Base-by-base conservation (phyloP, 2,888 invertebrate species). In the Tetranychus piercei region DNA sequence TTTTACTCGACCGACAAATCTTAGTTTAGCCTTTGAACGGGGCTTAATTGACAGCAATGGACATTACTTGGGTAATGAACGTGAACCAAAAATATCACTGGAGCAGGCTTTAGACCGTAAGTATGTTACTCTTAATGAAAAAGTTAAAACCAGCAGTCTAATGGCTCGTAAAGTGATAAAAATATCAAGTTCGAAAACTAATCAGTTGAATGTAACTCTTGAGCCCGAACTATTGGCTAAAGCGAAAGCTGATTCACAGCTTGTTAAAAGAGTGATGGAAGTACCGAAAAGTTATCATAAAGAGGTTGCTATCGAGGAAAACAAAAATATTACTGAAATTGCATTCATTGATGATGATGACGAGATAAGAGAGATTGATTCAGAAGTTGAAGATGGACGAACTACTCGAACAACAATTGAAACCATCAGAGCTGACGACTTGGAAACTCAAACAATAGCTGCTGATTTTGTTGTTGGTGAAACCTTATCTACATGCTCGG, bases 21-120 rank as follows among this genome's bases (percentile, higher is more conserved):
- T 93, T 18, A 81, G 85, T 7, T 86, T 88, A 79, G 90, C 91
- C 75, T 84, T 95, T 77, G 89, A 91, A 78, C 89, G 89, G 79
- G 87, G 87, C 78, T 86, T 94, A 74, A 82, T 95, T 74, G 89
- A 92, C 81, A 85, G 86, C 23, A 88, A 88, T 8, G 93, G 93
- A 1, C 88, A 88, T 80, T 94, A 93, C 80, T 79, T 79, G 74
- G 81, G 81, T 7, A 55, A 15, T 55, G 55, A 55, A 15, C 55
- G 55, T 55, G 55, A 55, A 73, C 81, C 81, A 65, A 84, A 84
- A 76, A 83, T 90, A 64, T 86, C 88, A 1, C 88, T 92, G 88
- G 87, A 87, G 80, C 87, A 89, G 79, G 90, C 91, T 1, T 89
- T 92, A 75, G 85, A 85, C 69, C 85, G 85, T 76, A 85, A 86